phyloP scores from a whole-genome alignment of 2,113 vertebrate species.

The Microtus montanus region DNA sequence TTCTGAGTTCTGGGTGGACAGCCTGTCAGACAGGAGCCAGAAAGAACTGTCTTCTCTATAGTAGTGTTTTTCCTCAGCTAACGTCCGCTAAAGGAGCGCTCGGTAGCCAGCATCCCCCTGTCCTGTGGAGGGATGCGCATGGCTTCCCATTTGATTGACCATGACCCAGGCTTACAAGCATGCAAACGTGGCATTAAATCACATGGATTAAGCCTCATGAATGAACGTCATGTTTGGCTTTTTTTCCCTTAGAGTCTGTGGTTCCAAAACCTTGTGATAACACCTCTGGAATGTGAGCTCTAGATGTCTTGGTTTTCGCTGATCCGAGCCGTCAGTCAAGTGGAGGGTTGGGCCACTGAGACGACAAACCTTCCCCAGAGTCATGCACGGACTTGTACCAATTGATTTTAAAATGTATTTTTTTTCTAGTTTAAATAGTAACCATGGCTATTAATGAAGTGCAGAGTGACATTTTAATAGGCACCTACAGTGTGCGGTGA shows the following conservation, averaged over 20 bases:
- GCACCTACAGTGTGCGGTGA: not conserved
- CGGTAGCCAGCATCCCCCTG: too few relatives aligned
- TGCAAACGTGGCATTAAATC: not conserved
- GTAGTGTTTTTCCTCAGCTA: not conserved
- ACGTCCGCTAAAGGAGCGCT: not conserved
- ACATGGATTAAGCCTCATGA: not conserved
- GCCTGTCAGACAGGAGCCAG: not conserved
- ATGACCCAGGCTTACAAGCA: not conserved
- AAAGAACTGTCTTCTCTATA: not conserved
- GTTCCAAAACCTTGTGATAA: not conserved
- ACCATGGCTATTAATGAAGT: not conserved
- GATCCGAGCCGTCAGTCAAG: not conserved
- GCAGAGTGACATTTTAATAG: not conserved
- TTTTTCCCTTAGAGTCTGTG: constrained; percentile 26
- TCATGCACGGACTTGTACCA: not conserved
- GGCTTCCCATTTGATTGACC: not conserved
- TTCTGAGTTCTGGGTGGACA: not conserved
- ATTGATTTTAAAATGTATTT: not conserved
- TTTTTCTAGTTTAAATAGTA: not conserved
- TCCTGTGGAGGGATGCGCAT: not conserved
- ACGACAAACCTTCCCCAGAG: not conserved
- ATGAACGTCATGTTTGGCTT: not conserved
- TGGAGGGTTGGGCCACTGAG: not conserved
- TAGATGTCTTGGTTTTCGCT: constrained; percentile 17
- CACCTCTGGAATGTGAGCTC: not conserved